phyloP scores from a whole-genome alignment of 2,888 invertebrate species.

The Rugalucina vietnamica region DNA sequence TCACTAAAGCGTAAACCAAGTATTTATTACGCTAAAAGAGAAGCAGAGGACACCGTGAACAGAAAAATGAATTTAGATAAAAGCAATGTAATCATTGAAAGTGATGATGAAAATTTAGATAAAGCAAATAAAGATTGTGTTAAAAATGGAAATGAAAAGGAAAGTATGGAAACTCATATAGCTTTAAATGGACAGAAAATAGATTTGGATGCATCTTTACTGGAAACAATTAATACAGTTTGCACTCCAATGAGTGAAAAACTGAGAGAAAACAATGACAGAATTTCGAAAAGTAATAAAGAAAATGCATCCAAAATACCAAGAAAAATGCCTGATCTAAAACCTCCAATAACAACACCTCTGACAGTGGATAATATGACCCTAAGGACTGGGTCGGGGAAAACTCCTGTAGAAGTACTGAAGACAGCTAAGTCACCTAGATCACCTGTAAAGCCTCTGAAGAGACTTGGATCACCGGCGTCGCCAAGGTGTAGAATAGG shows the following conservation, averaged over 20 bases:
- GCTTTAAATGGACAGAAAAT: constrained; percentile 46
- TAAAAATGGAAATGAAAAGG: constrained; percentile 8
- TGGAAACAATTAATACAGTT: constrained; percentile 68
- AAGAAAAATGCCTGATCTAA: constrained; percentile 55
- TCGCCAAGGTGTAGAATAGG: constrained; percentile 46
- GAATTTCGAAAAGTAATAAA: constrained; percentile 37
- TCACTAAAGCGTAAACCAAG: constrained; percentile 68
- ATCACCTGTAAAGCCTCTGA: constrained; percentile 76
- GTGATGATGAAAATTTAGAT: constrained; percentile 22
- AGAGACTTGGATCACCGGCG: constrained; percentile 71
- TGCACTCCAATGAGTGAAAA: constrained; percentile 67
- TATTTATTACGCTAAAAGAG: constrained; percentile 65
- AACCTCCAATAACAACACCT: constrained; percentile 62
- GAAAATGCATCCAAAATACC: constrained; percentile 28
- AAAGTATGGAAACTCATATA: not conserved
- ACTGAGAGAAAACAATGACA: constrained; percentile 12
- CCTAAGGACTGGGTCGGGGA: constrained; percentile 68
- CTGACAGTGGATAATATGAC: constrained; percentile 47
- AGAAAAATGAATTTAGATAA: not conserved
- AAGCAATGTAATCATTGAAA: not conserved
- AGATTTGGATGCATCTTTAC: constrained; percentile 61
- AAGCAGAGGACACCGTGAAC: not conserved
- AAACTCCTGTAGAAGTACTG: constrained; percentile 69
- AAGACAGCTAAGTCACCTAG: constrained; percentile 58
- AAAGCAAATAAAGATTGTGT: constrained; percentile 10